Conservation (phyloP, 2,797 vertebrate species). For the Fundulus diaphanus region DNA sequence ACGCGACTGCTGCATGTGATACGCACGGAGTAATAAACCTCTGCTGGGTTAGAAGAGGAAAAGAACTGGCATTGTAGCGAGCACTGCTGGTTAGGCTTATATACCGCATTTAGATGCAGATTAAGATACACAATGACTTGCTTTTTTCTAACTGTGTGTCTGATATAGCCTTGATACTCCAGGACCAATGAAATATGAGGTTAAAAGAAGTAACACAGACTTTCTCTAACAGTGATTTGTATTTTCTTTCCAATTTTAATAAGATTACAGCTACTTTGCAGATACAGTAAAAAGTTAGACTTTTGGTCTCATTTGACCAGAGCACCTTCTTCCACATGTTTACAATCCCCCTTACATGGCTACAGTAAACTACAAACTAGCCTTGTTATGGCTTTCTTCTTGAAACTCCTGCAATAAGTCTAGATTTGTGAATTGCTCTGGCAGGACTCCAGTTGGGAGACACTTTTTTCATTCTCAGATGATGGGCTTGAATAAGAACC, state of each 20-base stretch:
- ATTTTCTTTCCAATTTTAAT: neutral
- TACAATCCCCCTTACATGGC: neutral
- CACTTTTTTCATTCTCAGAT: neutral
- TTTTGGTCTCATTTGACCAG: neutral
- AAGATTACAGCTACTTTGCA: neutral
- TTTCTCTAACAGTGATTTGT: no score
- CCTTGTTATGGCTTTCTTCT: neutral
- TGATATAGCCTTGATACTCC: constrained; percentile 20
- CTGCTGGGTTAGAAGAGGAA: constrained; percentile 37
- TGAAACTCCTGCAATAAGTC: neutral
- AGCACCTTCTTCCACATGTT: neutral
- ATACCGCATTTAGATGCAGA: constrained; percentile 42
- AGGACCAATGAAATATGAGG: no score
- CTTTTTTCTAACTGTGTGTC: constrained; percentile 4
- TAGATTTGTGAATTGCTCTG: neutral
- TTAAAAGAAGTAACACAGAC: no score
- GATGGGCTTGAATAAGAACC: neutral
- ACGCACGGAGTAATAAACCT: constrained; percentile 53
- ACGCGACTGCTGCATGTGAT: constrained; percentile 53
- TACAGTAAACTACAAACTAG: neutral
- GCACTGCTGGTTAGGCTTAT: constrained; percentile 21
- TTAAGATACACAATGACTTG: constrained; percentile 34
- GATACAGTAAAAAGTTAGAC: neutral
- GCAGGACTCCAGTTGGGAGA: neutral
- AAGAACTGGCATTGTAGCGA: constrained; percentile 40